These are phyloP conservation scores for Acanthosepion lycidas DNA, from an alignment of 2,888 invertebrate species.

Conservation along the genomic window DNA sequence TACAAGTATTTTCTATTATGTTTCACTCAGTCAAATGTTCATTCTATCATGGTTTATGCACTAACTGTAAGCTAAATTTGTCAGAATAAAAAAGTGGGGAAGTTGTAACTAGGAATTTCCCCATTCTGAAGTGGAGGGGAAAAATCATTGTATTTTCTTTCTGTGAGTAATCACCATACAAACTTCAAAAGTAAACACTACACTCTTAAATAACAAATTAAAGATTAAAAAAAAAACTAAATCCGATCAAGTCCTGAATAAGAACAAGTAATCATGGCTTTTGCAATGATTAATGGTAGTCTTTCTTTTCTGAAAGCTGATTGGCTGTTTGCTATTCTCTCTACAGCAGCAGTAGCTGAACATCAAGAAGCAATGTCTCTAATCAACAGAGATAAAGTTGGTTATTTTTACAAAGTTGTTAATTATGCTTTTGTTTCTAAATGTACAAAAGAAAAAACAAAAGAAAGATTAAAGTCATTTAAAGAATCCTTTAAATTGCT, in stretches of 20 bases:
- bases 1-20: too few relatives aligned
- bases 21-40: too few relatives aligned
- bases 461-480: background rate
- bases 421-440: slow-evolving; percentile 33
- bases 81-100: background rate
- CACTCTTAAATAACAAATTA: background rate
- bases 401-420: background rate
- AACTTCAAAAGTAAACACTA: background rate
- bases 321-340: background rate
- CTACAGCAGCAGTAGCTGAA: background rate
- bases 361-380: background rate
- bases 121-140: background rate
- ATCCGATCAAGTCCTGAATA: background rate
- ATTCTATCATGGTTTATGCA: too few relatives aligned
- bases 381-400: background rate
- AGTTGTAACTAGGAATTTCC: background rate
- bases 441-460: background rate
- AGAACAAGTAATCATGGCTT: background rate
- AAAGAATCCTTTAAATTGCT: background rate
- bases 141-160: background rate
- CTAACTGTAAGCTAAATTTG: background rate
- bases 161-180: background rate
- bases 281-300: background rate
- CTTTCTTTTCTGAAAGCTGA: background rate
- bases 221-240: background rate